Percentiles rank a stretch among this genome's conserved stretches.
Evolutionary conservation across 1,140 invertebrate genomes (phyloP).

Genomic region (Anastrepha obliqua): DNA sequence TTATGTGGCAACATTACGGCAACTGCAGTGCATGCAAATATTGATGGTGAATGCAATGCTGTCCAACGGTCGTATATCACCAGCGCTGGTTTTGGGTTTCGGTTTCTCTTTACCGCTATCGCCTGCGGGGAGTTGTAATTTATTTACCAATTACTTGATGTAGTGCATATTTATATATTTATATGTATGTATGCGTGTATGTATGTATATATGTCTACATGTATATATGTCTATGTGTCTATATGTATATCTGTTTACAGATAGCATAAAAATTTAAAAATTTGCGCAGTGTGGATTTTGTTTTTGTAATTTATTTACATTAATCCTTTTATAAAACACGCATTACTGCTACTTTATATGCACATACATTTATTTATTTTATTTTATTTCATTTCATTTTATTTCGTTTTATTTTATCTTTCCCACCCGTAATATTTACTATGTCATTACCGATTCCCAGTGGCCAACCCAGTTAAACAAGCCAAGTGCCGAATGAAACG

Average conservation of each 20-base stretch:
- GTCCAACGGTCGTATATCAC: neutral
- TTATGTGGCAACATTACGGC: neutral
- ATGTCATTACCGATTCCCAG: neutral
- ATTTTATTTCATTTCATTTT: neutral
- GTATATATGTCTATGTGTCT: no score
- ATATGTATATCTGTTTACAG: neutral
- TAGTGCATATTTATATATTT: no score
- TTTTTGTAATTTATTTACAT: neutral
- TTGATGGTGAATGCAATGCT: neutral
- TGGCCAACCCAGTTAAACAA: neutral
- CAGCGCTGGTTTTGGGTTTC: neutral
- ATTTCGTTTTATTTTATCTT: neutral
- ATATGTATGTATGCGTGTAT: neutral
- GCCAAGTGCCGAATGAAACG: neutral
- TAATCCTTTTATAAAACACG: neutral
- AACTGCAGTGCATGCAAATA: conserved; percentile 13
- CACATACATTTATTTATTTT: neutral
- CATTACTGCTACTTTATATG: no score
- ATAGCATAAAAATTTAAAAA: conserved; percentile 22
- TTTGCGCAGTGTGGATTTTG: conserved; percentile 4
- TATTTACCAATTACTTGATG: conserved; percentile 4
- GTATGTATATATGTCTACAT: neutral
- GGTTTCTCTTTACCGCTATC: neutral
- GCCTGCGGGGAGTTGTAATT: neutral
- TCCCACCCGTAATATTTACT: neutral